Evolutionary conservation across 2,888 invertebrate genomes (phyloP).

Genomic region (Diaperis boleti): DNA sequence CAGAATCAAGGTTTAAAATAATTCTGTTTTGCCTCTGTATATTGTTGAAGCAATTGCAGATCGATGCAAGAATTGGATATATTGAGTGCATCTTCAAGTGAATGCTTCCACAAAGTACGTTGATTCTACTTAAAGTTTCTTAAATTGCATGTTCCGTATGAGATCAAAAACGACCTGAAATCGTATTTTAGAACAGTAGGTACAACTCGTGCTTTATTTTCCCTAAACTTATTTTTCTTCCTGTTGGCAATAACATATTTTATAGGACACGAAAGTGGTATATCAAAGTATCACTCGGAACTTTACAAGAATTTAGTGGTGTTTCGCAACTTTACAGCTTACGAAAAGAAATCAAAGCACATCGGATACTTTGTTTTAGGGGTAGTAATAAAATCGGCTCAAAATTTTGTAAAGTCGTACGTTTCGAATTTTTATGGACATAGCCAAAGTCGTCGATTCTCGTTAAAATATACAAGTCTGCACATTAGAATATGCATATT

Average conservation of each 20-base stretch:
- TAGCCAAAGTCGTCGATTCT: no score
- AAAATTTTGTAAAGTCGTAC: no score
- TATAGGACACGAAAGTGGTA: neutral
- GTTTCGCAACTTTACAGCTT: neutral
- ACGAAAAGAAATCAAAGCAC: no score
- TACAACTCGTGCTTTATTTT: neutral
- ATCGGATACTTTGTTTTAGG: no score
- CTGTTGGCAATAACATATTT: neutral
- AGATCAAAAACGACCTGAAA: neutral
- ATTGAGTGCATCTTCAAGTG: neutral
- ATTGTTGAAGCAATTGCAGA: neutral
- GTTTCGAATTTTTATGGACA: no score
- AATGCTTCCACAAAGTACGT: constrained; percentile 3
- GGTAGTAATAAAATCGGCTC: no score
- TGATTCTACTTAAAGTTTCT: neutral
- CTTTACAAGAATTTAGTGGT: neutral
- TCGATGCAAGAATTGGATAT: neutral
- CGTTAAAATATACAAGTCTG: no score
- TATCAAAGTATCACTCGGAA: neutral
- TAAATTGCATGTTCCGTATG: neutral
- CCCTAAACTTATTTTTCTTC: neutral
- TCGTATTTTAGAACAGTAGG: neutral
- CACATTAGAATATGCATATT: no score
- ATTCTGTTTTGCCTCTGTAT: neutral
- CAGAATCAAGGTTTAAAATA: neutral